A percentile compares a stretch with the other conserved stretches of the same genome.
phyloP scores from a whole-genome alignment of 2,113 vertebrate species.

The Chloebia gouldiae region DNA sequence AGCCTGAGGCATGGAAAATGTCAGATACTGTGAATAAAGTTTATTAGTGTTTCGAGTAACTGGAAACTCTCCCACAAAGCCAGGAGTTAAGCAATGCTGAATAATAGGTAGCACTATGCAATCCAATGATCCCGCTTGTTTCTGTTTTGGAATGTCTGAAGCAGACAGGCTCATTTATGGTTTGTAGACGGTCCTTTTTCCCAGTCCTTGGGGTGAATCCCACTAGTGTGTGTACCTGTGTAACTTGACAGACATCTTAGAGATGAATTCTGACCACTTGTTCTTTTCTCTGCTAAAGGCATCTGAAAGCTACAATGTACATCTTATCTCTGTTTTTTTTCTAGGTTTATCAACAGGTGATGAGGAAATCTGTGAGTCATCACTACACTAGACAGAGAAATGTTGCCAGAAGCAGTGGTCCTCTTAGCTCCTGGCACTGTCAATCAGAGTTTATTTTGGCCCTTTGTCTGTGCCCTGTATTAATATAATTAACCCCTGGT shows the following conservation, averaged over 20 bases:
- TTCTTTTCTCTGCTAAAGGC: neutral
- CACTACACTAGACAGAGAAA: neutral
- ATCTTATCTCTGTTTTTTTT: neutral
- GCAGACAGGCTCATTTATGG: neutral
- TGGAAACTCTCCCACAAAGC: neutral
- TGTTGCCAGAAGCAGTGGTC: neutral
- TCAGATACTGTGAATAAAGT: conserved; percentile 6
- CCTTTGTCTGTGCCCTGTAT: neutral
- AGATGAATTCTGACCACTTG: accelerated
- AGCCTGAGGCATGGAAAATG: conserved; percentile 32
- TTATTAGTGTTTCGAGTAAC: conserved; percentile 23
- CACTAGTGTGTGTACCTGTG: neutral
- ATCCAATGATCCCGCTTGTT: neutral
- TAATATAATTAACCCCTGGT: neutral
- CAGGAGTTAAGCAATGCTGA: neutral
- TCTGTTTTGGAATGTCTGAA: neutral
- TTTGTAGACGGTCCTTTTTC: neutral
- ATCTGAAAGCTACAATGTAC: neutral
- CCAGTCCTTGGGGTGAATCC: neutral
- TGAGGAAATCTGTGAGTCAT: neutral
- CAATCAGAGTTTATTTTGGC: neutral
- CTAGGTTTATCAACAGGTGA: neutral
- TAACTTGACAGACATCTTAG: neutral
- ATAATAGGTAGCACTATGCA: neutral
- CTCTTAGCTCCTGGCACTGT: neutral